Base-by-base conservation (phyloP, 2,888 invertebrate genomes). In the Drosophila prostipennis region DNA sequence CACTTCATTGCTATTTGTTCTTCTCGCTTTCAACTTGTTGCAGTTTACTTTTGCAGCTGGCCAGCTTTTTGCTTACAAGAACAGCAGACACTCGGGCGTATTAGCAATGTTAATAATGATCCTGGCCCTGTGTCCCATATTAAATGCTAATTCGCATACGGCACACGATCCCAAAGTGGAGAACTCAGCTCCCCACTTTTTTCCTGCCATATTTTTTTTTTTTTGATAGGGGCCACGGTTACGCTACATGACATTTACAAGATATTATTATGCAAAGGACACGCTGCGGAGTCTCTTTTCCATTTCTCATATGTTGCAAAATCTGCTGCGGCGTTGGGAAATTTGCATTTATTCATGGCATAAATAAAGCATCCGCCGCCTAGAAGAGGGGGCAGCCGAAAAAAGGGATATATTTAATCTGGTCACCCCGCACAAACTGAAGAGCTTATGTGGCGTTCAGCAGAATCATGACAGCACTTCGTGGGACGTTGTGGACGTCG, bases 191-290 rank as follows among this genome's bases (percentile, higher is more conserved):
- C 11, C 13, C 19, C 34, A 11, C 11, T 11, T 34, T 34, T 34
- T 11, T 36, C 32, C 46, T 29, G 4, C 5, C 8, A 16, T 49
- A 19, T n/a, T n/a, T 19, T 19, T 19, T 19, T 19, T 19, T 34
- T 23, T 59, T 16, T 51, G 55, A 60, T 43, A 55, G 40, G 19
- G 51, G 37, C 54, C 49, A 54, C 58, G 59, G 63, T 48, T 65
- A 75, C 59, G 70, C 78, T 79, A 78, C 85, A 82, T 78, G 82
- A 78, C 82, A 79, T 79, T 72, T 83, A 82, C 82, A 82, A 84
- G 85, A 74, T 82, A 82, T 82, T 82, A 82, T 82, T 82, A 82
- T 82, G 82, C 82, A 82, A 82, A 82, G 82, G 85, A 82, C 82
- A 84, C 79, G 81, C 78, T 73, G 26, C 46, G 60, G 53, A 64